phyloP scores from a whole-genome alignment of 2,888 invertebrate species.

The Frankliniella fusca region DNA sequence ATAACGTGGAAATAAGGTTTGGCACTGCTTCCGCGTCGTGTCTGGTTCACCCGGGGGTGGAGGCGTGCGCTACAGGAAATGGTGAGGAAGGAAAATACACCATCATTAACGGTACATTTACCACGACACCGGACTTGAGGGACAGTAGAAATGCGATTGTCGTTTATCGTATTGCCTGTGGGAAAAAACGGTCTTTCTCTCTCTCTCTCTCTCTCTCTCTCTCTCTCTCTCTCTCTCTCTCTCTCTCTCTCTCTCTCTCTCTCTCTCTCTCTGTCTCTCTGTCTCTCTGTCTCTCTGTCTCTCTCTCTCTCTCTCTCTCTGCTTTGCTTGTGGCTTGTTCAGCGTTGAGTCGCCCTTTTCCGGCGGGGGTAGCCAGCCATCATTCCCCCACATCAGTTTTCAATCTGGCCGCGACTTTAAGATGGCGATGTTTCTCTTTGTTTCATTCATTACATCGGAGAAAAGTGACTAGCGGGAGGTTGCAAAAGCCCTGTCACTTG shows the following conservation, averaged over 20 bases:
- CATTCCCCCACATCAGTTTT: too few species aligned
- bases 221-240: not conserved
- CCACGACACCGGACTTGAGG: not conserved
- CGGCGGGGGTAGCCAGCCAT: too few species aligned
- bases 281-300: not conserved
- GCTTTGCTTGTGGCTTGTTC: too few species aligned
- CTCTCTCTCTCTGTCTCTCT: not conserved
- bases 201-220: not conserved
- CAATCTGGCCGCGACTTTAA: too few species aligned
- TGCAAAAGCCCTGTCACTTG: too few species aligned
- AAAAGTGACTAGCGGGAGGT: too few species aligned
- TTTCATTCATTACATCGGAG: too few species aligned
- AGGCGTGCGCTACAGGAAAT: not conserved
- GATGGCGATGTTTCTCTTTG: too few species aligned
- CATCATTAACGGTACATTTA: not conserved
- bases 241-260: not conserved
- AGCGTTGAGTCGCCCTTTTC: too few species aligned
- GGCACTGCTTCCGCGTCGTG: too few species aligned
- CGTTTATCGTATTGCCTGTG: not conserved
- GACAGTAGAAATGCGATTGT: not conserved
- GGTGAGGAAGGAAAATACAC: not conserved
- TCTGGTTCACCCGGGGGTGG: too few species aligned
- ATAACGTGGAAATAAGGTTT: too few species aligned
- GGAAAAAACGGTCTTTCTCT: not conserved
- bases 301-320: not conserved